Percentiles rank a stretch among this genome's conserved stretches.
These are phyloP conservation scores for Herpetotheres cachinnans DNA, from an alignment of 2,113 vertebrate genomes.

Conservation along the genomic window DNA sequence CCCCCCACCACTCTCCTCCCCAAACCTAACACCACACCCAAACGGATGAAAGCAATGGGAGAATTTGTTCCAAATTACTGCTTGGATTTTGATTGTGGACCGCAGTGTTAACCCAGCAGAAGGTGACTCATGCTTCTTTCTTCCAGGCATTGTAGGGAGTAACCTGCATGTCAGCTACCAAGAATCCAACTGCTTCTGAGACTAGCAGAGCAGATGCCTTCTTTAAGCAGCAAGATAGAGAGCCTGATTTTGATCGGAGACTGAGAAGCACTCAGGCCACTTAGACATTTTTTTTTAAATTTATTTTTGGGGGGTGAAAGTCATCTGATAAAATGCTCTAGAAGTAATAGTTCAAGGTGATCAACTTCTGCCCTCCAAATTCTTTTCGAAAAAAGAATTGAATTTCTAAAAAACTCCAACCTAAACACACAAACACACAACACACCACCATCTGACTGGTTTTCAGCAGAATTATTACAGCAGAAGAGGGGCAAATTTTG, in stretches of 20 bases:
- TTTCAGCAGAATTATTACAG: background rate
- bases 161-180: constrained; percentile 1
- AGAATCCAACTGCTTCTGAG: background rate
- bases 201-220: background rate
- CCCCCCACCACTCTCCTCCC: no score
- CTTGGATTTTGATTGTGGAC: background rate
- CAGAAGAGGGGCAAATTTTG: background rate
- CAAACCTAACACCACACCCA: background rate
- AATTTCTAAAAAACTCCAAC: background rate
- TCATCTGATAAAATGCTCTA: background rate
- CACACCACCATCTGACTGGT: background rate
- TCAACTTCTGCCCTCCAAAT: background rate
- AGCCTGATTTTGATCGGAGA: background rate
- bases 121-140: background rate
- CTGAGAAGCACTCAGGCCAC: background rate
- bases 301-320: background rate
- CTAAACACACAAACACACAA: background rate
- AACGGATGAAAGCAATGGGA: background rate
- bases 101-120: background rate
- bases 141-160: constrained; percentile 30
- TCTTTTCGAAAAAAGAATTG: background rate
- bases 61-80: background rate
- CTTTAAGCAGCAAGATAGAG: background rate
- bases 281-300: background rate
- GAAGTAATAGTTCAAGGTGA: background rate